phyloP scores from a whole-genome alignment of 2,797 vertebrate species.

The Sciaenops ocellatus region DNA sequence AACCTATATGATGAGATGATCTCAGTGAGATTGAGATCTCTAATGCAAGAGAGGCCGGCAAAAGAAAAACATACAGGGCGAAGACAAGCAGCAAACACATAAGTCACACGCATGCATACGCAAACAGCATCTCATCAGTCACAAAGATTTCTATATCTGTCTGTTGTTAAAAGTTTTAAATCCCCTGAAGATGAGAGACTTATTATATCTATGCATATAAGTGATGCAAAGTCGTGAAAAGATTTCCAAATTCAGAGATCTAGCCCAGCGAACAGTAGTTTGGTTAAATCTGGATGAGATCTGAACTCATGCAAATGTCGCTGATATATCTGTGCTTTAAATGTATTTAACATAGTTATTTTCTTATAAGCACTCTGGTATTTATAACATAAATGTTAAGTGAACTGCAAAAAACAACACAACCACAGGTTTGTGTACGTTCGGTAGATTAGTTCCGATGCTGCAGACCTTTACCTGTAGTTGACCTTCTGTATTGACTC shows the following conservation, averaged over 20 bases:
- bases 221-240: background rate
- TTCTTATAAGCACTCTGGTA: background rate
- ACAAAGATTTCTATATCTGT: background rate
- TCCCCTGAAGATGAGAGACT: too few species aligned
- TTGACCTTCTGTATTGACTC: conserved; percentile 15
- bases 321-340: background rate
- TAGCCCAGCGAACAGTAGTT: background rate
- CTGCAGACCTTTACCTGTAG: conserved; percentile 16
- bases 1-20: background rate
- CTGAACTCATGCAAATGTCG: background rate
- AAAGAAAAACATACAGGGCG: background rate
- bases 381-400: background rate
- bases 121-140: background rate
- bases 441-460: background rate
- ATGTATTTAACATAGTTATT: too few species aligned
- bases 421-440: background rate
- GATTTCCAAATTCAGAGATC: background rate
- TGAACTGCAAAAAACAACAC: background rate
- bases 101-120: background rate
- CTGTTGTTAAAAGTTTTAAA: background rate
- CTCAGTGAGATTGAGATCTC: background rate
- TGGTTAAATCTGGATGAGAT: too few species aligned
- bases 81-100: background rate
- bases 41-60: background rate
- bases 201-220: background rate